These are phyloP conservation scores for Nothobranchius furzeri DNA, from an alignment of 2,113 vertebrate species.

Conservation along the genomic window DNA sequence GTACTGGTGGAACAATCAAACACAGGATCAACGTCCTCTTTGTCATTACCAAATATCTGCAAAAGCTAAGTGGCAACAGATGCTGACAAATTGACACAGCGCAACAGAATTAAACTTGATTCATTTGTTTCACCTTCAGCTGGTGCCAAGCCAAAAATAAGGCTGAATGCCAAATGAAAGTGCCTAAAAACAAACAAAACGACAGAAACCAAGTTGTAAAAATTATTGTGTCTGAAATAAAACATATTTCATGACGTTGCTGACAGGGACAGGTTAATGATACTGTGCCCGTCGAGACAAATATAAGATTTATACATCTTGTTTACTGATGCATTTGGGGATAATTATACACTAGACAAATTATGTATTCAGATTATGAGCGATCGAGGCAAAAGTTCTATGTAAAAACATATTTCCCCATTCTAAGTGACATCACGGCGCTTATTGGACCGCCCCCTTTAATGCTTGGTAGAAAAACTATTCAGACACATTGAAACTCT, in stretches of 20 bases:
- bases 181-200: neutral
- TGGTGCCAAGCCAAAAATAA: conserved; percentile 29
- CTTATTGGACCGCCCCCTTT: no score
- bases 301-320: neutral
- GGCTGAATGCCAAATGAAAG: conserved; percentile 1
- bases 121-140: conserved; percentile 68
- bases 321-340: neutral
- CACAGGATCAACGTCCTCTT: conserved; percentile 45
- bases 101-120: conserved; percentile 55
- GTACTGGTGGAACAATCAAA: conserved; percentile 11
- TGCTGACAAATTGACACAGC: conserved; percentile 73
- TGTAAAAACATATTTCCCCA: no score
- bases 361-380: no score
- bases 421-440: no score
- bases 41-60: conserved; percentile 55
- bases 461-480: no score
- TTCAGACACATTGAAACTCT: no score
- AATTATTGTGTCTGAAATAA: neutral
- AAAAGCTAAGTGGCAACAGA: conserved; percentile 71
- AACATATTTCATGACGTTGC: neutral
- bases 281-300: neutral
- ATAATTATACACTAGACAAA: neutral
- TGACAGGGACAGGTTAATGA: neutral
- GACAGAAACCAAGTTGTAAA: neutral
- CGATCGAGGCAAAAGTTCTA: no score